phyloP scores from a whole-genome alignment of 1,140 invertebrate species.

The Lasioglossum albipes region DNA sequence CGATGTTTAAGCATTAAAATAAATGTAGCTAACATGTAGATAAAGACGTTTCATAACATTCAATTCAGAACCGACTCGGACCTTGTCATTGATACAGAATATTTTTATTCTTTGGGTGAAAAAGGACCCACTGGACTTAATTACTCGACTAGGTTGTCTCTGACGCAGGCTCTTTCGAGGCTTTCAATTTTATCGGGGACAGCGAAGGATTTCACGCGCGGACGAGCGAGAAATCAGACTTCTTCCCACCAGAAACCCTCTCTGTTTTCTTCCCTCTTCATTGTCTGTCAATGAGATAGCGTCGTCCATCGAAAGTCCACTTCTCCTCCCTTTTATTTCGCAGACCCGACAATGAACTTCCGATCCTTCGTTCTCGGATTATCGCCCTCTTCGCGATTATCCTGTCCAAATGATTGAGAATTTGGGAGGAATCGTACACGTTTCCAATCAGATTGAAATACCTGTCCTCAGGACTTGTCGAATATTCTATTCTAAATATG shows the following conservation, averaged over 20 bases:
- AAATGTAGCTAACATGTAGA: no score
- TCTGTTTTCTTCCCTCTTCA: constrained; percentile 15
- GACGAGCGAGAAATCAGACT: constrained; percentile 15
- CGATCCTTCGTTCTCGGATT: background rate
- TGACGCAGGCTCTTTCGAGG: background rate
- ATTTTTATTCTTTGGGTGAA: no score
- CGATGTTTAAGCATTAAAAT: no score
- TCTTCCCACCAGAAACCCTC: background rate
- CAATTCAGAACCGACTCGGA: no score
- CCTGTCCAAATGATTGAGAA: background rate
- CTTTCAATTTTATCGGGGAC: constrained; percentile 2
- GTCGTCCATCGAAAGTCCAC: background rate
- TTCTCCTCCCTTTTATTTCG: background rate
- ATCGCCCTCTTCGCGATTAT: background rate
- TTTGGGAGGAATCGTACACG: no score
- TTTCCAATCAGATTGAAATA: no score
- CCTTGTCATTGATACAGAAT: no score
- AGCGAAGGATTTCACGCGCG: constrained; percentile 16
- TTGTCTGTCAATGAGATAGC: constrained; percentile 12
- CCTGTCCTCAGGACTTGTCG: no score
- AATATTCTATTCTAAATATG: no score
- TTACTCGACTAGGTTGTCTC: no score
- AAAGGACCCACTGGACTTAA: background rate
- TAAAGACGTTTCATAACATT: no score
- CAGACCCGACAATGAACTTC: constrained; percentile 6